phyloP scores from a whole-genome alignment of 2,113 vertebrate genomes.

The Zosterops japonicus region DNA sequence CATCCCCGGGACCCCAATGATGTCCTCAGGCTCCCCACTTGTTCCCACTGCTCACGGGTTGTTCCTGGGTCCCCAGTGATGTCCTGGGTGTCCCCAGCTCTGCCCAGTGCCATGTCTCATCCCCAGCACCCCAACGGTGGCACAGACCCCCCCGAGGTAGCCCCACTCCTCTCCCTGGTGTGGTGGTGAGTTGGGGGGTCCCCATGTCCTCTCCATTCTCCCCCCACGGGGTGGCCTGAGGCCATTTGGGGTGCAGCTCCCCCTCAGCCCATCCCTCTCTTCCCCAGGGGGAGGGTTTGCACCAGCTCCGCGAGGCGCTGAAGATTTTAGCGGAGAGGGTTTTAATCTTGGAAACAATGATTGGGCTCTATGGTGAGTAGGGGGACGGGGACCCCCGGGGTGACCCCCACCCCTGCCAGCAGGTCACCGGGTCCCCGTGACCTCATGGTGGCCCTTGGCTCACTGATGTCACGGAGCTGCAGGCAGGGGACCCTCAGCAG shows the following conservation, averaged over 20 bases:
- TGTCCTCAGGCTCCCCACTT: background rate
- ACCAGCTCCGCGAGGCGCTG: constrained; percentile 98
- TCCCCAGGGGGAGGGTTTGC: constrained; percentile 96
- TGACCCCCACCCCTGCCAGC: background rate
- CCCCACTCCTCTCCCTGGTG: background rate
- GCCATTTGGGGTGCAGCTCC: background rate
- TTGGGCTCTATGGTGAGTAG: constrained; percentile 99
- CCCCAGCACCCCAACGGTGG: fast-evolving
- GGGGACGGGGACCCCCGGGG: background rate
- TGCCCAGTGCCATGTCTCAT: background rate
- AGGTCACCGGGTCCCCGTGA: background rate
- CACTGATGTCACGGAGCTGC: background rate
- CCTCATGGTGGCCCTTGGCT: background rate
- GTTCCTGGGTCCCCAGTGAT: fast-evolving
- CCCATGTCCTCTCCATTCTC: fast-evolving
- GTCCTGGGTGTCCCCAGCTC: background rate
- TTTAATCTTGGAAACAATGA: constrained; percentile 99
- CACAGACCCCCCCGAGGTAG: fast-evolving
- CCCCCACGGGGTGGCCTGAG: background rate
- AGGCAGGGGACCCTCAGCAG: background rate
- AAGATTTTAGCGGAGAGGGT: constrained; percentile 99
- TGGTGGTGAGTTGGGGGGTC: fast-evolving
- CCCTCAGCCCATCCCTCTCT: background rate
- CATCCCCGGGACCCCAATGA: fast-evolving
- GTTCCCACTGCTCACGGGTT: background rate